Base-by-base conservation (phyloP, 2,888 invertebrate species). In the Lysandra bellargus region DNA sequence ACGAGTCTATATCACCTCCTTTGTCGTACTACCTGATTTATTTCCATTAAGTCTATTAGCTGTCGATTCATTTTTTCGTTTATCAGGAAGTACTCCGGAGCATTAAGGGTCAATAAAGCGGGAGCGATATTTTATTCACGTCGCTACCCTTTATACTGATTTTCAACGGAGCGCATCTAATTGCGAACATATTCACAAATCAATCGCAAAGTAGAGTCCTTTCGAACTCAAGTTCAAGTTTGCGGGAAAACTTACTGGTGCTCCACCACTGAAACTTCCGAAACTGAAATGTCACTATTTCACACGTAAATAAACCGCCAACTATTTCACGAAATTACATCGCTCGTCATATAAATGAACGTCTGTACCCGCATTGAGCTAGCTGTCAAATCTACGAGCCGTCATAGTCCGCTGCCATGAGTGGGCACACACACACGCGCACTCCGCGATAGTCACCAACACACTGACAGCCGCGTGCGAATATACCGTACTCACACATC, bases 311-410 rank as follows among this genome's bases (percentile, higher is more conserved):
- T 88, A 89, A 88, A 89, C 88, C 88, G 89, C 89, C 89, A 89
- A 88, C 86, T 89, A 90, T 89, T 92, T 89, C 88, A 92, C 92
- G 88, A 89, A 91, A 92, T 92, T 91, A 92, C 89, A 89, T 90
- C 90, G 90, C 90, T 88, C 89, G 89, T 88, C 89, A 92, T 92
- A 88, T 93, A 93, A 76, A 93, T 93, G 91, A 92, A 94, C 94
- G 94, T 94, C 94, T 94, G 94, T 91, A 90, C 94, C 93, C 92
- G 94, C 94, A 94, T 95, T 95, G 94, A 94, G 94, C 94, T 94
- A 95, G 95, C 95, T 95, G 95, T 95, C 95, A 95, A 95, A 94
- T 95, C 95, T 95, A 95, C 95, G 94, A 91, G 91, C 94, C 95
- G 95, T 95, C 95, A 95, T 95, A 94, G 94, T 92, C 92, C 89